A percentile compares a stretch with the other conserved stretches of the same genome.
Evolutionary conservation across 1,140 invertebrate species (phyloP).

Genomic region (Papilio xuthus): DNA sequence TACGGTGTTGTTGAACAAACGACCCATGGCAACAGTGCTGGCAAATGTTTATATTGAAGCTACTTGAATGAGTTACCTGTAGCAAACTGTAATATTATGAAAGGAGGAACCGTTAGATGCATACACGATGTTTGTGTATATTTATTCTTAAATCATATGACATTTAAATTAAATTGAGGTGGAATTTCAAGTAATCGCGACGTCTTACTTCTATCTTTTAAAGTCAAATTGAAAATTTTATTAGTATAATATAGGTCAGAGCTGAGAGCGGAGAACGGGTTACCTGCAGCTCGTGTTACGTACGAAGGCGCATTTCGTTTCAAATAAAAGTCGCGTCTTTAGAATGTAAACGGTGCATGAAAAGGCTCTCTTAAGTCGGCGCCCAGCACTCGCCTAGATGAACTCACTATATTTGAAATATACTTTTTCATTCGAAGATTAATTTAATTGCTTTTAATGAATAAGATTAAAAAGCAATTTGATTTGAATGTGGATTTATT

Average conservation of each 20-base stretch:
- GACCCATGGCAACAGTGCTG: too few species aligned
- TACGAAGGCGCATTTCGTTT: slow-evolving; percentile 2
- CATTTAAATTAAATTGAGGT: background rate
- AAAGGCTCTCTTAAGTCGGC: slow-evolving; percentile 17
- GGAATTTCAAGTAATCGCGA: background rate
- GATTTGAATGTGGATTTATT: too few species aligned
- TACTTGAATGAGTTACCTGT: too few species aligned
- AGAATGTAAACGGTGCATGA: slow-evolving; percentile 35
- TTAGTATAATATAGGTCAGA: slow-evolving; percentile 23
- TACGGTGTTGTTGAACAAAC: too few species aligned
- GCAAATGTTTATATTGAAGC: too few species aligned
- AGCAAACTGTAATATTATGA: too few species aligned
- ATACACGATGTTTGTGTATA: too few species aligned
- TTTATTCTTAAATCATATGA: background rate
- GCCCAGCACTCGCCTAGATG: background rate
- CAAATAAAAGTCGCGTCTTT: slow-evolving; percentile 27
- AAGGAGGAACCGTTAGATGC: too few species aligned
- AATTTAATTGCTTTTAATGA: too few species aligned
- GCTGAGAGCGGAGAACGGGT: background rate
- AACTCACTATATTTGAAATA: background rate
- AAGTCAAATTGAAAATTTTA: slow-evolving; percentile 5
- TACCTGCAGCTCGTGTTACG: slow-evolving; percentile 25
- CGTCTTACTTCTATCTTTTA: slow-evolving; percentile 2
- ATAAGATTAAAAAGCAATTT: too few species aligned
- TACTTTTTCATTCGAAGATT: too few species aligned